Base-by-base conservation (phyloP, 2,797 vertebrate species). In the Cirrhinus molitorella region DNA sequence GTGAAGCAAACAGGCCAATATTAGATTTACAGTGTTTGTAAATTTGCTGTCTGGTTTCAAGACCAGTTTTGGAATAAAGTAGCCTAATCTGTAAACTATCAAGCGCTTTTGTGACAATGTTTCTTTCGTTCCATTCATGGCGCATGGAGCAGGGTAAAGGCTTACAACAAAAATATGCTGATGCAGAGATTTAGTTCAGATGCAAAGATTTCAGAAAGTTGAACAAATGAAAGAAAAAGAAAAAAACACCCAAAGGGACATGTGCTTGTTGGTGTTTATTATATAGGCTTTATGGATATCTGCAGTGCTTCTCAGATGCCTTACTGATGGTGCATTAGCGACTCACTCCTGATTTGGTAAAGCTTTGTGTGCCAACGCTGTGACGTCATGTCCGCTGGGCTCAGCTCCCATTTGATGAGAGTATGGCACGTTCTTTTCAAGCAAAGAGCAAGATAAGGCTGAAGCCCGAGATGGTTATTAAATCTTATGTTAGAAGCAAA, bases 361-460 rank as follows among this genome's bases (percentile, higher is more conserved):
- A 83, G 81, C 81, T 72, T 68, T 82, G 68, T 79, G 67, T 66
- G 61, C 79, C 84, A 53, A 57, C 45, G 45, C 47, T 10, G 17
- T 91, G 89, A 91, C 86, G 89, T 90, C 89, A 91, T 83, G 66
- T 88, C 87, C 84, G 82, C 71, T 81, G 73, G 81, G 72, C 75
- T 79, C 34, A 59, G 80, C 73, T 85, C 80, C 78, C 78, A 76
- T 88, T 87, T 88, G 78, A 78, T 67, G 66, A 76, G 73, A 67
- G 68, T 28, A 28, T 51, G 59, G 23, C 75, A 45, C 21, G 72
- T 65, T 75, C 68, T 70, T 57, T 65, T 79, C 61, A 47, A 49
- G 73, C 72, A 66, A 31, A 72, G 70, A 68, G 71, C 28, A 31
- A 81, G 66, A 66, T 51, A 25, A 65, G 66, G 23, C 37, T 66